Base-by-base conservation (phyloP, 2,888 invertebrate genomes). In the Pandemis corylana region DNA sequence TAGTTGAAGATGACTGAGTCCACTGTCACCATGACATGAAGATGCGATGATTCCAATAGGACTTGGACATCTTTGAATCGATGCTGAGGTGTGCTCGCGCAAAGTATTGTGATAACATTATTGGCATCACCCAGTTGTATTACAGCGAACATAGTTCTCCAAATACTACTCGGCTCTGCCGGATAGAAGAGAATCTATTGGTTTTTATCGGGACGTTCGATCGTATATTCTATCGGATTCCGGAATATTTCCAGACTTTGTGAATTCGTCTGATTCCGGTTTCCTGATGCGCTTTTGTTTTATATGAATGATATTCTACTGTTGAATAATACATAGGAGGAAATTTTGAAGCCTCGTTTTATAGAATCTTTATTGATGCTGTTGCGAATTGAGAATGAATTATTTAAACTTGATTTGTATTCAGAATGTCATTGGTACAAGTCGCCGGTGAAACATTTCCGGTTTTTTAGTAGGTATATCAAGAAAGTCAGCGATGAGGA, bases 241-340 rank as follows among this genome's bases (percentile, higher is more conserved):
- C 42, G 53, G 63, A 51, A 51, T 42, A 42, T 63, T 36, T 20
- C 28, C 28, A 62, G 44, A 42, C 53, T 66, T 62, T 44, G 28
- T 42, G n/a, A 67, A 53, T 51, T 49, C 36, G 53, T 28, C 15
- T 15, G 61, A 44, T 68, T 44, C 6, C 68, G 63, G 63, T 51
- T 68, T 62, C 56, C 46, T 64, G 62, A 56, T 51, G 20, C 53
- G 67, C 51, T 72, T 64, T 68, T 68, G 63, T 72, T 68, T 72
- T 49, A 42, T 68, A 63, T 36, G 72, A 44, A 65, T 64, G 44
- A 42, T 63, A 59, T 46, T 46, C 46, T 59, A n/a, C 56, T 65
- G 59, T 71, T 66, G 59, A 56, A 59, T 56, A 71, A 65, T 56
- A 59, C 56, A 66, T 41, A 7, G 51, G 15, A 7, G 46, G 51